Conservation (phyloP, 2,888 invertebrate genomes). For the Stenurella melanura region DNA sequence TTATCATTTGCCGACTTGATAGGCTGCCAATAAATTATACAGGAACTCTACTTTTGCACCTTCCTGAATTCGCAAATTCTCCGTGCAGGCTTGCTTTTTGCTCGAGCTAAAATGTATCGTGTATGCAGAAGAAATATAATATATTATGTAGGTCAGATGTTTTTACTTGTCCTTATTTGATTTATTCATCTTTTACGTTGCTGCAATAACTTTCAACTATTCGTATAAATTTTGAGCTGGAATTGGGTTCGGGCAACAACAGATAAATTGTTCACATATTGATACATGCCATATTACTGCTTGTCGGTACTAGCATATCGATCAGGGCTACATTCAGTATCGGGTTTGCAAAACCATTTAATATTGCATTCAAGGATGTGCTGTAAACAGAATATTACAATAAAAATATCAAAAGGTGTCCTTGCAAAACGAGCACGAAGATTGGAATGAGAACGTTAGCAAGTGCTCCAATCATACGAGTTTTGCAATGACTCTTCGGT, state of each 20-base stretch:
- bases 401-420: no score
- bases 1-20: slow-evolving; percentile 70
- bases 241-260: background rate
- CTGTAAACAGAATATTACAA: no score
- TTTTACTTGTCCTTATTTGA: slow-evolving; percentile 27
- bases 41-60: slow-evolving; percentile 64
- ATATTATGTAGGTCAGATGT: slow-evolving; percentile 23
- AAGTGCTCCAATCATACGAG: no score
- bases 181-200: slow-evolving; percentile 18
- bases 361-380: background rate
- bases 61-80: slow-evolving; percentile 45
- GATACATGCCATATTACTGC: background rate
- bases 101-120: slow-evolving; percentile 12
- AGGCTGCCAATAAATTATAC: slow-evolving; percentile 69
- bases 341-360: background rate
- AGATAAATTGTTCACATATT: slow-evolving; percentile 1
- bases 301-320: background rate
- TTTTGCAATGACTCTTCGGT: no score
- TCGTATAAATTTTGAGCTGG: slow-evolving; percentile 13
- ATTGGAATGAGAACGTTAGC: no score
- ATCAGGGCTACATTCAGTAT: background rate
- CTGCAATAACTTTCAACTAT: slow-evolving; percentile 21
- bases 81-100: slow-evolving; percentile 21
- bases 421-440: no score
- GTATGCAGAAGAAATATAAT: slow-evolving; percentile 34